A percentile compares a stretch with the other conserved stretches of the same genome.
These are phyloP conservation scores for Hypomecis punctinalis DNA, from an alignment of 2,888 invertebrate genomes.

Conservation along the genomic window DNA sequence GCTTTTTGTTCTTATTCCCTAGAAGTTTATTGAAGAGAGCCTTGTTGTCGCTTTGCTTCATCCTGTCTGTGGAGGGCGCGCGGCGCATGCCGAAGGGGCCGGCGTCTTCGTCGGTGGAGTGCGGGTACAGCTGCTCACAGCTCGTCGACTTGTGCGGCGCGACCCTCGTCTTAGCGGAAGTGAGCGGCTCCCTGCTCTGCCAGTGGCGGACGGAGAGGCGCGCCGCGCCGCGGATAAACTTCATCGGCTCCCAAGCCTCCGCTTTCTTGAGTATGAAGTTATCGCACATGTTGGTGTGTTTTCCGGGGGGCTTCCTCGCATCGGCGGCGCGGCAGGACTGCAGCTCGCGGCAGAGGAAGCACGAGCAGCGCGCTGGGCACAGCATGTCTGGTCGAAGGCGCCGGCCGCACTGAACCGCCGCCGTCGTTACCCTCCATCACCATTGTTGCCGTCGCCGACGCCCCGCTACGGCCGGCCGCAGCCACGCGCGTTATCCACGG, in stretches of 20 bases:
- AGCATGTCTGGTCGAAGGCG: slow-evolving; percentile 84
- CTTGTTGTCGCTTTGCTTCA: slow-evolving; percentile 75
- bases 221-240: slow-evolving; percentile 78
- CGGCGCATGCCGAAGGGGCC: slow-evolving; percentile 73
- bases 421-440: slow-evolving; percentile 61
- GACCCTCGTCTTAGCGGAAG: slow-evolving; percentile 69
- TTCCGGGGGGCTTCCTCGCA: slow-evolving; percentile 73
- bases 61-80: slow-evolving; percentile 80
- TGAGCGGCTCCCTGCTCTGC: slow-evolving; percentile 79
- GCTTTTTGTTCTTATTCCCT: slow-evolving; percentile 76
- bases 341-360: slow-evolving; percentile 90
- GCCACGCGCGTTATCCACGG: slow-evolving; percentile 66
- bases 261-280: slow-evolving; percentile 85
- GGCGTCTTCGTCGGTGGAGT: slow-evolving; percentile 66
- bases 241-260: slow-evolving; percentile 81
- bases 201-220: slow-evolving; percentile 83
- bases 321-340: slow-evolving; percentile 86
- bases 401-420: slow-evolving; percentile 72
- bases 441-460: slow-evolving; percentile 65
- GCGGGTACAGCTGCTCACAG: slow-evolving; percentile 80
- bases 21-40: slow-evolving; percentile 77
- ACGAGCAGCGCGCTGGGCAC: slow-evolving; percentile 90
- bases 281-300: slow-evolving; percentile 71
- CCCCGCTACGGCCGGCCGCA: slow-evolving; percentile 51
- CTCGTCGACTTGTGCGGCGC: slow-evolving; percentile 78